A percentile compares a stretch with the other conserved stretches of the same genome.
Conservation (phyloP, 2,113 vertebrate genomes). For the Rhinichthys klamathensis region DNA sequence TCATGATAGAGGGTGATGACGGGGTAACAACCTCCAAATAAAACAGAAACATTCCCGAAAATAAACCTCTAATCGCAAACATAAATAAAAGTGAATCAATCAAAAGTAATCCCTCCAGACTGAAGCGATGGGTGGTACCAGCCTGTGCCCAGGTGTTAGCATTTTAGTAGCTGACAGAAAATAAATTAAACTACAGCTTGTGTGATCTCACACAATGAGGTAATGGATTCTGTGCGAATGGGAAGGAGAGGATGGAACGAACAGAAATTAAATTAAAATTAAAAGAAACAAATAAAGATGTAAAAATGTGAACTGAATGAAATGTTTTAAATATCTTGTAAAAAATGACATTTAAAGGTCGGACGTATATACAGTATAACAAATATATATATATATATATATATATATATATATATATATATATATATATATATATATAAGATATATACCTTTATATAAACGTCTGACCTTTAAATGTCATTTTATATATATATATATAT, state of each 20-base stretch:
- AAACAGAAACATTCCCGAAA: conserved; percentile 14
- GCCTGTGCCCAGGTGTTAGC: conserved; percentile 57
- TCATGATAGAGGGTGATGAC: background rate
- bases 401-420: too few relatives aligned
- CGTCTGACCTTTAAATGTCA: too few relatives aligned
- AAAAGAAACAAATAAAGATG: conserved; percentile 27
- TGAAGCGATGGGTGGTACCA: conserved; percentile 43
- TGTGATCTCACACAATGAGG: conserved; percentile 64
- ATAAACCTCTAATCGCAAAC: background rate
- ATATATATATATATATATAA: too few relatives aligned
- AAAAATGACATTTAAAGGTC: too few relatives aligned
- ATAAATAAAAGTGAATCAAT: conserved; percentile 6
- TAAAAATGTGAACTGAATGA: background rate
- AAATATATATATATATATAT: too few relatives aligned
- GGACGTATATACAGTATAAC: too few relatives aligned
- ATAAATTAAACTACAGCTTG: conserved; percentile 45
- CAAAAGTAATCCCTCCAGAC: background rate
- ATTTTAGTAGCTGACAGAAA: conserved; percentile 52
- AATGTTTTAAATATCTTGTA: too few relatives aligned
- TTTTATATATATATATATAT: too few relatives aligned
- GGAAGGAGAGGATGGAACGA: conserved; percentile 2
- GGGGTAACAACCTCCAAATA: conserved; percentile 8
- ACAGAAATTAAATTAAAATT: conserved; percentile 46
- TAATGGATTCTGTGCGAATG: conserved; percentile 50
- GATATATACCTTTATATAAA: too few relatives aligned